Evolutionary conservation across 1,140 invertebrate genomes (phyloP), one percentile per base, ranked within the genome.

Genomic region (Thereuonema tuberculata): DNA sequence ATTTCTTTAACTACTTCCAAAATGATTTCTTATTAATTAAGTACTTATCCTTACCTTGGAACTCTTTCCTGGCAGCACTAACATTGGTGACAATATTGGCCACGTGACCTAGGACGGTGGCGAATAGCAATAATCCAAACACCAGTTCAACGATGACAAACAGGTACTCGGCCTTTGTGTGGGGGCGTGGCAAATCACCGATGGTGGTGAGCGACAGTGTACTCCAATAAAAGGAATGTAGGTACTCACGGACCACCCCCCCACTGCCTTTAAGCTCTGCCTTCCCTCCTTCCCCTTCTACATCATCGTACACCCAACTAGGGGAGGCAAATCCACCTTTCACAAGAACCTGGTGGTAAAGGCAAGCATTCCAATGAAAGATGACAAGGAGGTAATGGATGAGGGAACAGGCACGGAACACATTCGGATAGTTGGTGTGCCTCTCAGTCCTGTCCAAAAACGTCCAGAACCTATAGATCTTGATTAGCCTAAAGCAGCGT

Each of bases 301-400:
- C 66, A 50, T 83, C 83, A 49, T 59, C 63, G 58, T 87, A 93
- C 68, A 89, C 87, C 89, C 89, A 93, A 72, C 90, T 88, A 71
- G 85, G 84, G 71, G 86, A 88, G 66, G 89, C 89, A 73, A 93
- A 93, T 63, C 87, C 89, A 75, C 91, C 86, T 76, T 92, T 92
- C 77, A 91, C 91, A 80, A 88, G 85, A 70, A 96, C 90, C 72
- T 95, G 87, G 80, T 95, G 89, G 78, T 93, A 95, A 70, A 98
- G 80, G 79, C 94, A 98, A 65, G 94, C 93, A 76, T 98, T 98
- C 94, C 94, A 98, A 80, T 98, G 95, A 79, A 98, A 98, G 75
- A 97, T 93, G 75, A 95, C 92, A 76, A 98, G 79, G 67, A 97
- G 82, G 78, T 96, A 96, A 79, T 98, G 93, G 72, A 95, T 89